Evolutionary conservation across 2,888 invertebrate species (phyloP), one percentile per base, ranked within the genome.

Genomic region (Acleris cristana): DNA sequence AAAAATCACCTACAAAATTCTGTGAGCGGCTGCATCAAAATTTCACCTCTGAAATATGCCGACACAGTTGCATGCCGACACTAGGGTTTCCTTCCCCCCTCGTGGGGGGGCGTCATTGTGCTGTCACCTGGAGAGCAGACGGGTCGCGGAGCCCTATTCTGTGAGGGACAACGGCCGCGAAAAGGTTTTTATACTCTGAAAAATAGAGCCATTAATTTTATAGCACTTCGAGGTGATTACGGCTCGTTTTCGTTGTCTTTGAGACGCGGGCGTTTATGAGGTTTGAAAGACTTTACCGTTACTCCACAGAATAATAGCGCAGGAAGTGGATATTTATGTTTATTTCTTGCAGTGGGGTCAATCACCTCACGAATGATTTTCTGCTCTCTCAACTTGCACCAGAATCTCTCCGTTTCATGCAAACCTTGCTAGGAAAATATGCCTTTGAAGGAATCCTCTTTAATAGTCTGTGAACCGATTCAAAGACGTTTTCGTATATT

Each of bases 41-140:
- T 81, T 82, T 81, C 73, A 81, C 74, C 76, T 74, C 72, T 71
- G 68, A 77, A 80, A 76, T 76, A 78, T 74, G 72, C 64, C 73
- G 74, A 73, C 74, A 70, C 65, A 71, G 71, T 69, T 77, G 75
- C 73, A 77, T 70, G 69, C 69, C 70, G 71, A 69, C 69, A 64
- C 65, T 70, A 69, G 61, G 61, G 61, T 53, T 66, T 66, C 62
- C 66, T 66, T 66, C 66, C 57, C 34, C 66, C 69, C 65, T 23
- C 64, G 58, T 67, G 34, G 34, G 73, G 70, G 71, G 66, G 70
- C 71, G 70, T 73, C 70, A 79, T 75, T 81, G 83, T 85, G 79
- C 81, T 79, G 76, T 76, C 79, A 80, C 77, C 40, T 81, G 80
- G 79, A 84, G 79, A 77, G 82, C 83, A 80, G 79, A 74, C 72